Percentiles rank a stretch among this genome's conserved stretches.
Evolutionary conservation across 2,113 vertebrate genomes (phyloP).

Genomic region (Trematocara unimaculatum): DNA sequence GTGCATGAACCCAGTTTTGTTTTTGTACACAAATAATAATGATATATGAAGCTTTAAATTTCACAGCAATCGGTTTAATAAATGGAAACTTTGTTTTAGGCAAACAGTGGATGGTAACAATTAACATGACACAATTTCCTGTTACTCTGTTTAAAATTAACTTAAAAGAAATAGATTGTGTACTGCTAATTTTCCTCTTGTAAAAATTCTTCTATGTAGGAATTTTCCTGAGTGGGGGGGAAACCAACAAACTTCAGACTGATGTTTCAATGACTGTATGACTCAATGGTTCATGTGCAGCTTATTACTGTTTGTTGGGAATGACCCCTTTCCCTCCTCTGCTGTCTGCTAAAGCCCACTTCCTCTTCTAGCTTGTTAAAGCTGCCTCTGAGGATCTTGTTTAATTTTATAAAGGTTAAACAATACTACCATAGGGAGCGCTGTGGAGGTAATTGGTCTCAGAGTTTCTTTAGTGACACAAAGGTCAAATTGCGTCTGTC

Average conservation of each 20-base stretch:
- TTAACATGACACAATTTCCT: background rate
- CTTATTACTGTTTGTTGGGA: background rate
- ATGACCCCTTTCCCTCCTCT: background rate
- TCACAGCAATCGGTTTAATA: fast-evolving
- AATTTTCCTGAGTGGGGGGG: background rate
- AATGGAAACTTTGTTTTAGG: background rate
- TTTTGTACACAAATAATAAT: background rate
- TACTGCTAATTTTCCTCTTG: too few species aligned
- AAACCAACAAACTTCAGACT: background rate
- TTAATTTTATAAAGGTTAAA: background rate
- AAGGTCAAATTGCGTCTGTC: background rate
- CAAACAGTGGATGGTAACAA: background rate
- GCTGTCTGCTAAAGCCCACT: background rate
- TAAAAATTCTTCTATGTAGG: too few species aligned
- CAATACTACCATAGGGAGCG: background rate
- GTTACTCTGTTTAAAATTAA: background rate
- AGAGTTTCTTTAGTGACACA: background rate
- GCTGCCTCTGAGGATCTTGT: background rate
- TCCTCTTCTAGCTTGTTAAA: conserved; percentile 1
- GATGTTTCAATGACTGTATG: background rate
- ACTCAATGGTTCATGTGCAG: background rate
- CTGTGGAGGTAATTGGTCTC: background rate
- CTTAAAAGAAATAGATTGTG: background rate
- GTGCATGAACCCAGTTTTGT: background rate
- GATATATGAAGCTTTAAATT: background rate